A percentile compares a stretch with the other conserved stretches of the same genome.
Evolutionary conservation across 2,888 invertebrate genomes (phyloP).

Genomic region (Microctonus hyperodae): DNA sequence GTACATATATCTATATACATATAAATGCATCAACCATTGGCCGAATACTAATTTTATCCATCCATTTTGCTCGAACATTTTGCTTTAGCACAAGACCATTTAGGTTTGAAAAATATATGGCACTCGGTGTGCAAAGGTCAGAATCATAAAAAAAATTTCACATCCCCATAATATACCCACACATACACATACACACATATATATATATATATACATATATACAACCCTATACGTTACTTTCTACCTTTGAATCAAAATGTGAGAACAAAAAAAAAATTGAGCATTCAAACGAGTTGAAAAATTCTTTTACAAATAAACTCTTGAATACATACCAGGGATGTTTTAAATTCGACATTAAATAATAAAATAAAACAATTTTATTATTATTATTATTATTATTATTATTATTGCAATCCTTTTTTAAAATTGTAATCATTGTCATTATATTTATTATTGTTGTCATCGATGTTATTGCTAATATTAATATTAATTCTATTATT

Average conservation of each 20-base stretch:
- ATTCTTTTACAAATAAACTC: neutral
- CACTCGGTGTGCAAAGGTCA: slow-evolving; percentile 25
- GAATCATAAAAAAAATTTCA: slow-evolving; percentile 18
- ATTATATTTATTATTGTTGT: no score
- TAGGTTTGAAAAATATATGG: slow-evolving; percentile 26
- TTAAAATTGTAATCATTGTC: no score
- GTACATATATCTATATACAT: slow-evolving; percentile 17
- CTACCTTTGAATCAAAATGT: neutral
- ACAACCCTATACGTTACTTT: neutral
- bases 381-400: no score
- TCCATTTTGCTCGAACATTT: slow-evolving; percentile 14
- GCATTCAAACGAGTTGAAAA: slow-evolving; percentile 10
- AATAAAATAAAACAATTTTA: no score
- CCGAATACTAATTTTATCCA: slow-evolving; percentile 30
- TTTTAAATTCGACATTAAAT: no score
- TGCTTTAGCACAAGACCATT: slow-evolving; percentile 16
- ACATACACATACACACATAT: no score
- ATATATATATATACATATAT: no score
- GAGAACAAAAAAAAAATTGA: neutral
- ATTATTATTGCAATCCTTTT: no score
- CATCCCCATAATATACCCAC: neutral
- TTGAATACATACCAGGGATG: neutral
- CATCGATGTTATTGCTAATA: no score
- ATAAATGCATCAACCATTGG: slow-evolving; percentile 19
- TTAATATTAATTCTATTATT: no score